Conservation (phyloP, 2,888 invertebrate species). For the Caenorhabditis wallacei region DNA sequence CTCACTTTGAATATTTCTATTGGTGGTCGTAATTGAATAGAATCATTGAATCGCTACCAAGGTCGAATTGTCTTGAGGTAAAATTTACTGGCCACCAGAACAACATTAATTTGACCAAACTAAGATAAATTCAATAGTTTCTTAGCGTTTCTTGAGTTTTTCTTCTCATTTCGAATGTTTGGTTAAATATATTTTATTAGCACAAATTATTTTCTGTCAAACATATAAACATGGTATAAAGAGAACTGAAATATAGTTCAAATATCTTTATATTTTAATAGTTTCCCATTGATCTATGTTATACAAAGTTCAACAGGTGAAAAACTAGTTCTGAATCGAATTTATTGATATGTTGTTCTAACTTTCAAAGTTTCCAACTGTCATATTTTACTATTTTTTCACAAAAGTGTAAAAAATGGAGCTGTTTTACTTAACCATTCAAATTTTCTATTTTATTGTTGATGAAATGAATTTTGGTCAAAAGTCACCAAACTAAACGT, state of each 20-base stretch:
- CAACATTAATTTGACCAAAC: neutral
- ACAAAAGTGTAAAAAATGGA: too few species aligned
- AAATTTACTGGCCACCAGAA: slow-evolving; percentile 36
- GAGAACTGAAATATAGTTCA: slow-evolving; percentile 9
- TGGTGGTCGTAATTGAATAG: slow-evolving; percentile 60
- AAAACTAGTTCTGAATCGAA: slow-evolving; percentile 38
- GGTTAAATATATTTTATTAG: slow-evolving; percentile 23
- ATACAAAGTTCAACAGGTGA: slow-evolving; percentile 18
- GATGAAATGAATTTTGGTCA: neutral
- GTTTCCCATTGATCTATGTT: slow-evolving; percentile 22
- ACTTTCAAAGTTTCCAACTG: too few species aligned
- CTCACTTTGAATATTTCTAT: slow-evolving; percentile 34
- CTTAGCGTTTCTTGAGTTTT: neutral
- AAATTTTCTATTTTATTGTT: neutral
- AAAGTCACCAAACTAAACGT: slow-evolving; percentile 5
- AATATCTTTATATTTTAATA: neutral
- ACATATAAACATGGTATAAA: slow-evolving; percentile 1
- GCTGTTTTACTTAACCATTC: neutral
- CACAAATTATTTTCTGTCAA: slow-evolving; percentile 20
- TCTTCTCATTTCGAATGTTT: slow-evolving; percentile 3
- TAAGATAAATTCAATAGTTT: slow-evolving; percentile 14
- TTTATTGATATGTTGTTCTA: slow-evolving; percentile 11
- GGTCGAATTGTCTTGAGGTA: slow-evolving; percentile 48
- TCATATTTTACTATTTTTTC: neutral
- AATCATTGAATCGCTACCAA: slow-evolving; percentile 51